phyloP scores from a whole-genome alignment of 2,888 invertebrate species.

The Dynastes maya region DNA sequence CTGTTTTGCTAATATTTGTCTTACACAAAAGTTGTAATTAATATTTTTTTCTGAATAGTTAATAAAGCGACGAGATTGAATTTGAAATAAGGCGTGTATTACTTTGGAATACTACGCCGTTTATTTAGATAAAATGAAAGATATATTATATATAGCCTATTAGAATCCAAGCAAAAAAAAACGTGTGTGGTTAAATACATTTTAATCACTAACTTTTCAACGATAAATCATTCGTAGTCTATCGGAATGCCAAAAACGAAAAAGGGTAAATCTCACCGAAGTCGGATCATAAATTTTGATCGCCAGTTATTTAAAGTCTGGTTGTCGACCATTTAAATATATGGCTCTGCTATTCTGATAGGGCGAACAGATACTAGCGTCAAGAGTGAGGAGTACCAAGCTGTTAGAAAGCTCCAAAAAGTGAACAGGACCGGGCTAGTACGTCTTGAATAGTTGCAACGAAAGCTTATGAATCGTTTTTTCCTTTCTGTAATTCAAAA shows the following conservation, averaged over 20 bases:
- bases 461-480: neutral
- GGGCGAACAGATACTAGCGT: constrained; percentile 16
- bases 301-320: constrained; percentile 25
- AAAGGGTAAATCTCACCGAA: constrained; percentile 8
- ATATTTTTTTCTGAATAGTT: too few relatives aligned
- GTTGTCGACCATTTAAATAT: constrained; percentile 31
- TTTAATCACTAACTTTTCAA: constrained; percentile 9
- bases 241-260: constrained; percentile 16
- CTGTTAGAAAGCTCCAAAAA: constrained; percentile 9
- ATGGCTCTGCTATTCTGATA: constrained; percentile 16
- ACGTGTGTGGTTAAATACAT: neutral
- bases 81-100: too few relatives aligned
- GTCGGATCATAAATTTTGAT: constrained; percentile 28
- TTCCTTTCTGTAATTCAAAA: too few relatives aligned
- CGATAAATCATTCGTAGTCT: constrained; percentile 18
- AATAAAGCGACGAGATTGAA: too few relatives aligned
- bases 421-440: neutral
- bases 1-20: too few relatives aligned
- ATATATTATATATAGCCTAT: too few relatives aligned
- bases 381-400: neutral
- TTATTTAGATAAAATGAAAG: too few relatives aligned
- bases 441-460: too few relatives aligned
- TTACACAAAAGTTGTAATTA: too few relatives aligned
- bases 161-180: too few relatives aligned
- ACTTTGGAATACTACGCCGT: too few relatives aligned